Base-by-base conservation (phyloP, 1,140 invertebrate species). In the Theocolax elegans region DNA sequence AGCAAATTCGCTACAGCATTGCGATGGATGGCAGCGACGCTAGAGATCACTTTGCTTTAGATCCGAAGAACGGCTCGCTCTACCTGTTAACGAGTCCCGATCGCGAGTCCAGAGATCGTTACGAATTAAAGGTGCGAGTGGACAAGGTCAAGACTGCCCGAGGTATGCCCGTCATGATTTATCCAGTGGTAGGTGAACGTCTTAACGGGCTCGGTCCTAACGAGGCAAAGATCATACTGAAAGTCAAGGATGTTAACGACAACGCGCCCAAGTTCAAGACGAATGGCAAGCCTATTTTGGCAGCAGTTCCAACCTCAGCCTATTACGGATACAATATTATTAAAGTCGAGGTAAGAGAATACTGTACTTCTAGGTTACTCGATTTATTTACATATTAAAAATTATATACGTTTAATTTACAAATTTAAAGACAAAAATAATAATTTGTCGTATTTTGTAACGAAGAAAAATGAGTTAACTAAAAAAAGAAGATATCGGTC, bases 191-290 rank as follows among this genome's bases (percentile, higher is more conserved):
- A 0, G 90, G 89, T 53, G 91, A 93, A 58, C 86, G 89, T 21
- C 78, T 93, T 1, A 88, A 90, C 48, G 91, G 91, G 31, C 85
- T 94, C 58, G 85, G 83, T 46, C 80, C 86, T 29, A 90, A 91
- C 76, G 90, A 91, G 82, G 88, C 92, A 0, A 90, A 91, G 78
- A 87, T 93, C 1, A 86, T 94, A 1, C 88, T 95, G 4, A 89
- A 89, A 75, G 89, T 95, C 44, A 89, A 89, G 35, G 94, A 95
- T 82, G 89, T 92, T 4, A 95, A 95, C 77, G 93, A 95, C 77
- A 95, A 95, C 79, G 82, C 90, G 3, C 94, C 94, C 0, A 88
- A 88, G 73, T 95, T 95, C 81, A 87, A 87, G 3, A 88, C 88
- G 35, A 90, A 89, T 29, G 92, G 92, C 12, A 84, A 90, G 58